Evolutionary conservation across 1,140 invertebrate genomes (phyloP), one percentile per base, ranked within the genome.

Genomic region (Drosophila watanabei): DNA sequence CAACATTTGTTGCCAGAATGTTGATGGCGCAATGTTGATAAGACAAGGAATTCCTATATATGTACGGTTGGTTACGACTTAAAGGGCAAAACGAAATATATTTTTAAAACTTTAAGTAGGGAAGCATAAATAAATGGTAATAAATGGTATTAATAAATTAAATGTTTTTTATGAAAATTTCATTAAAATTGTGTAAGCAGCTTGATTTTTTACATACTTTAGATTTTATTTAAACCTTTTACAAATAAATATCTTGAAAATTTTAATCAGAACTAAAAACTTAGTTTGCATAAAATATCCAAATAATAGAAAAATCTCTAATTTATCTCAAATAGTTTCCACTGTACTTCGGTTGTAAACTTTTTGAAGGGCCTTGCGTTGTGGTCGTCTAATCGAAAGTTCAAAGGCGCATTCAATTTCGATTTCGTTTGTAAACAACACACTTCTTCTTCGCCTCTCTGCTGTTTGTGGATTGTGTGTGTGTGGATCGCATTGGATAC

Each of bases 371-470:
- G 64, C 76, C 76, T 79, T 58, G 51, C 20, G 63, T 46, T 33
- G 64, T 70, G 76, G 49, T 24, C 41, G 51, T n/a, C 46, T 58
- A 63, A 57, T 73, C 52, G 52, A 72, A 79, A 79, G 77, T 79
- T 79, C 75, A 79, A 79, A 79, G 66, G 77, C 73, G 78, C 78
- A 46, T 71, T 82, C 52, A 89, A 85, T 89, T 88, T 79, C 62
- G 75, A 78, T 75, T 83, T 84, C 68, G 62, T 86, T 80, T 63
- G 70, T 79, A 63, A 72, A 90, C 91, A 52, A 82, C 84, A 92
- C 13, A 32, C 33, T 28, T 24, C 14, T 56, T 39, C 33, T 16
- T 56, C 5, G 13, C n/a, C n/a, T 18, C 30, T 14, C n/a, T 16
- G 24, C 39, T 51, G 46, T 57, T 68, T 77, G 72, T 77, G 61